Evolutionary conservation across 64 coral and sea anemone genomes (phyloP).

Genomic region (Pocillopora damicornis): DNA sequence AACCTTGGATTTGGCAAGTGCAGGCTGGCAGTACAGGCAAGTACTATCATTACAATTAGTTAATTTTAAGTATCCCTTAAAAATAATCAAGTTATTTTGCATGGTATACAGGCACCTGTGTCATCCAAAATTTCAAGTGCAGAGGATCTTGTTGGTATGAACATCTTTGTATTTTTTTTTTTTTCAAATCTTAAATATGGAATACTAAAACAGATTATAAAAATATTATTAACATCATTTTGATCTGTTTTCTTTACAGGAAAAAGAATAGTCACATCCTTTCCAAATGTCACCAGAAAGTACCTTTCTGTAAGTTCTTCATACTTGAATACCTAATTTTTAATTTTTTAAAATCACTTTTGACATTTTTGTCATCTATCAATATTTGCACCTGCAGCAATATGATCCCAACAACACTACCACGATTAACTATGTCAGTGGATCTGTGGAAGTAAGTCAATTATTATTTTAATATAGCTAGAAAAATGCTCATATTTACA

Average conservation of each 20-base stretch:
- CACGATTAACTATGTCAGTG: constrained; percentile 61
- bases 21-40: constrained; percentile 50
- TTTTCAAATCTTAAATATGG: too few relatives aligned
- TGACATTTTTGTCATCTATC: not conserved
- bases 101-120: not conserved
- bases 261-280: constrained; percentile 57
- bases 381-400: constrained; percentile 8
- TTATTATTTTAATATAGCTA: not conserved
- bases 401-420: constrained; percentile 39
- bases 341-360: not conserved
- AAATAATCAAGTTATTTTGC: not conserved
- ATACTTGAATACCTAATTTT: too few relatives aligned
- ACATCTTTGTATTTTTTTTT: too few relatives aligned
- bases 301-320: constrained; percentile 47
- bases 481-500: not conserved
- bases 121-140: not conserved
- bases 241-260: constrained; percentile 7
- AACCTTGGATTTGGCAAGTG: constrained; percentile 61
- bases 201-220: too few relatives aligned
- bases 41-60: too few relatives aligned
- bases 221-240: too few relatives aligned
- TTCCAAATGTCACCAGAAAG: constrained; percentile 38
- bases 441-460: constrained; percentile 44
- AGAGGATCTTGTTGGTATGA: constrained; percentile 8
- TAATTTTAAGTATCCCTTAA: too few relatives aligned